A percentile compares a stretch with the other conserved stretches of the same genome.
Conservation (phyloP, 2,797 vertebrate species). For the Cossypha caffra region DNA sequence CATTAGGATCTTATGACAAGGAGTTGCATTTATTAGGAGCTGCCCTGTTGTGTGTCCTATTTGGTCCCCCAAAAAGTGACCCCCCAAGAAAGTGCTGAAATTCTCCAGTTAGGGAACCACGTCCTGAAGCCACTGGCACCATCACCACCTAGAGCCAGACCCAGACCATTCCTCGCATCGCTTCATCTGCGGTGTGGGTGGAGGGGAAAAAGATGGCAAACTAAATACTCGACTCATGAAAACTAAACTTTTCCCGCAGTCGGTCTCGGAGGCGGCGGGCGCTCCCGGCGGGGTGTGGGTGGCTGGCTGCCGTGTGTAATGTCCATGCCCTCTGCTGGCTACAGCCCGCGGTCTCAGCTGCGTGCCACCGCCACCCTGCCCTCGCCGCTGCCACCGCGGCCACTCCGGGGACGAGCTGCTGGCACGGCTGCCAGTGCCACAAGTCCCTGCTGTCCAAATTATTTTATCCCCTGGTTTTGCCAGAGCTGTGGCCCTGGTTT, state of each 20-base stretch:
- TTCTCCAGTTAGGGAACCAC: neutral
- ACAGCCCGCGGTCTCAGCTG: slow-evolving; percentile 27
- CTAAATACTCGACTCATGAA: neutral
- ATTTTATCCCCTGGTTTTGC: neutral
- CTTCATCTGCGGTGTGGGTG: neutral
- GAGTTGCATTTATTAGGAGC: rapidly evolving
- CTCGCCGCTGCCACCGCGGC: neutral
- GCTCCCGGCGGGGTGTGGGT: neutral
- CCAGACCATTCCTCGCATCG: neutral
- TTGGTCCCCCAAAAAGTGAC: neutral
- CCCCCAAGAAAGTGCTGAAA: neutral
- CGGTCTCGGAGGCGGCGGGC: neutral
- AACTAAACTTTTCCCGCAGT: neutral
- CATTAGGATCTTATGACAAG: rapidly evolving
- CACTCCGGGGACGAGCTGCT: neutral
- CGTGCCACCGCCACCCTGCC: slow-evolving; percentile 23
- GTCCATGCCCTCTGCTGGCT: slow-evolving; percentile 72
- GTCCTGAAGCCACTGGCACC: neutral
- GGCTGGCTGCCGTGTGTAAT: slow-evolving; percentile 11
- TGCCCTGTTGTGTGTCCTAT: neutral
- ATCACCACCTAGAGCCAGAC: neutral
- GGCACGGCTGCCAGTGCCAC: neutral
- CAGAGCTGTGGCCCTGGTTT: neutral
- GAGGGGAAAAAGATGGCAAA: neutral
- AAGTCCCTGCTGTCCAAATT: neutral